These are phyloP conservation scores for Tachysurus vachellii DNA, from an alignment of 2,113 vertebrate species.

Conservation along the genomic window DNA sequence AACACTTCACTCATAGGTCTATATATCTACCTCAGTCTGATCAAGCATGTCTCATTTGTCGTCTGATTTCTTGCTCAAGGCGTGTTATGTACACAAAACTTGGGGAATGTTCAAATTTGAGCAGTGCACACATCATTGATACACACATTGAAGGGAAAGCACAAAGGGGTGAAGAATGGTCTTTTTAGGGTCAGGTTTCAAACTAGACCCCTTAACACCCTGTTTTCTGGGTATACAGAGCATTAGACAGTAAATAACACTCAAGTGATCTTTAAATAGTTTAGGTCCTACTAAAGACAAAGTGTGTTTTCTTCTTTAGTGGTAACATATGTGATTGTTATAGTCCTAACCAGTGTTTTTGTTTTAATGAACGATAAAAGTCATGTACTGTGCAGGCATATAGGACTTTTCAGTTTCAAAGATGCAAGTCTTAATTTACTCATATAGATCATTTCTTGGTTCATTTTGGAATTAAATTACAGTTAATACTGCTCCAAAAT, in stretches of 20 bases:
- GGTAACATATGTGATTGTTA: not conserved
- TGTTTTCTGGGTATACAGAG: not conserved
- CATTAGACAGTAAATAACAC: not conserved
- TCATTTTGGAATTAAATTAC: not conserved
- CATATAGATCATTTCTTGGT: not conserved
- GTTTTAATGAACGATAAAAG: not conserved
- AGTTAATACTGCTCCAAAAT: not conserved
- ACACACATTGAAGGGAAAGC: slow-evolving; percentile 9
- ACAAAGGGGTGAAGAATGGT: slow-evolving; percentile 17
- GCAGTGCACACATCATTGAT: slow-evolving; percentile 25
- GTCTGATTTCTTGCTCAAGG: slow-evolving; percentile 47
- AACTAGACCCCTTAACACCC: not conserved
- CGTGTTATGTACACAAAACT: slow-evolving; percentile 45
- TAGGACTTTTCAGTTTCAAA: not conserved
- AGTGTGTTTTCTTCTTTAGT: not conserved
- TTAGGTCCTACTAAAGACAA: not conserved
- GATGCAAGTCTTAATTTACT: not conserved
- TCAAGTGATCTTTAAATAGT: not conserved
- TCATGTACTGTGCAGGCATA: not conserved
- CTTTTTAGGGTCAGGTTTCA: slow-evolving; percentile 14
- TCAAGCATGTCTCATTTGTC: slow-evolving; percentile 44
- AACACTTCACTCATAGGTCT: slow-evolving; percentile 44
- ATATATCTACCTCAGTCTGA: slow-evolving; percentile 47
- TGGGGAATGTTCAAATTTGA: slow-evolving; percentile 36
- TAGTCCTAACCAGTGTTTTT: not conserved